Evolutionary conservation across 64 coral and sea anemone species (phyloP), one percentile per base, ranked within the genome.

Genomic region (Porites australiensis): DNA sequence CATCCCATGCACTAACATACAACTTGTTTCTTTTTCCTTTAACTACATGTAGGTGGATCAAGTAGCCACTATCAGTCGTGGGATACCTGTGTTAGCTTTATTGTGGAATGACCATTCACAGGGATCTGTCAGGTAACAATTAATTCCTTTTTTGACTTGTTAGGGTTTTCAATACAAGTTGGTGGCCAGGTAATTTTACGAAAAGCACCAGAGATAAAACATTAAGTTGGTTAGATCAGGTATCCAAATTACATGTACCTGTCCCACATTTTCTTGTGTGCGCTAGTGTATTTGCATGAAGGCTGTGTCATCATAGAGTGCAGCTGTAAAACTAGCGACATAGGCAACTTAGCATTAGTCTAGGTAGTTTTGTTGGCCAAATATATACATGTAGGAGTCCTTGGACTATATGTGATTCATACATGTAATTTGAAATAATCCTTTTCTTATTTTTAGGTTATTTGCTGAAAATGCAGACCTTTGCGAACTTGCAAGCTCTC

Each of bases 41-140:
- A 37, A 37, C 27, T 37, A n/a, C 10, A 27, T 22, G 22, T 4
- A 71, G 68, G n/a, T 71, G 68, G 27, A 71, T 27, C 68, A 71
- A 27, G 68, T 71, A 27, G 68, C 68, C 37, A 22, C 27, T n/a
- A 71, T 71, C 10, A 22, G 68, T 71, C n/a, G 8, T 71, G 68
- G 68, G 27, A 71, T n/a, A 27, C 22, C 68, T 6, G n/a, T 71
- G 16, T 71, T 71, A 22, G 68, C 37, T 71, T 71, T 71, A 71
- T 22, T 71, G 8, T 71, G 68, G 68, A 27, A 71, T 71, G 68
- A 71, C 37, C 19, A 22, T 71, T 71, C 68, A 71, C 68, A 71
- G 27, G 68, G 68, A 71, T 71, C 68, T 27, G 27, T 71, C 10
- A n/a, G 27, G 68, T 71, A 71, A 10, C 27, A 21, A 10, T 22